Evolutionary conservation across 2,888 invertebrate species (phyloP).

Genomic region (Mythimna ferrago): DNA sequence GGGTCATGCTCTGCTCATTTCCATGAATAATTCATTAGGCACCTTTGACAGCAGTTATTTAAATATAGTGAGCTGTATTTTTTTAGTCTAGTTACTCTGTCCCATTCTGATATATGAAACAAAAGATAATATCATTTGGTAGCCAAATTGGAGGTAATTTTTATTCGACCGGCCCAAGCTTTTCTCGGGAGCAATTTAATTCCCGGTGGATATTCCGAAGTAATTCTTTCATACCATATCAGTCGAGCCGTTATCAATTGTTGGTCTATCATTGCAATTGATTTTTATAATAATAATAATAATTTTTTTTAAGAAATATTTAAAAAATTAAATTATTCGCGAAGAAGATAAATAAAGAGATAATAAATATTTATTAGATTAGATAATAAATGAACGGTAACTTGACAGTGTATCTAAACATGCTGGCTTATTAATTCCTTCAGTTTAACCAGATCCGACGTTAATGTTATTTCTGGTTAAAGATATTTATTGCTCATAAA

Average conservation of each 20-base stretch:
- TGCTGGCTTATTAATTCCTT: not conserved
- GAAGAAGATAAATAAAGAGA: too few species aligned
- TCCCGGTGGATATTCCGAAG: not conserved
- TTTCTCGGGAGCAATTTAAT: not conserved
- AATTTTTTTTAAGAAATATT: too few species aligned
- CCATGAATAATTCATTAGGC: slow-evolving; percentile 40
- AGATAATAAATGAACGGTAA: not conserved
- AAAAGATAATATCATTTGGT: not conserved
- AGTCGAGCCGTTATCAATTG: too few species aligned
- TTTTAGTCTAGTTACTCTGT: slow-evolving; percentile 13
- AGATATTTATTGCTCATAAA: too few species aligned
- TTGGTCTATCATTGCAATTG: not conserved
- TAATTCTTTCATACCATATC: not conserved
- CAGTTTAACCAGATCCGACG: not conserved
- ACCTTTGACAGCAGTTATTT: slow-evolving; percentile 35
- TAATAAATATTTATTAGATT: too few species aligned
- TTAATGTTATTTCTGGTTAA: slow-evolving; percentile 1
- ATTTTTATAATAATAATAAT: not conserved
- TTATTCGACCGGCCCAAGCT: not conserved
- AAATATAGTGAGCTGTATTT: slow-evolving; percentile 17
- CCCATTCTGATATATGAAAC: not conserved
- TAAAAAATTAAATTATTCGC: too few species aligned
- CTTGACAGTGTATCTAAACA: not conserved
- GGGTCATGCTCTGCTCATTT: slow-evolving; percentile 34
- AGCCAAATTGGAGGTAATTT: slow-evolving; percentile 1